These are phyloP conservation scores for Aethina tumida DNA, from an alignment of 1,140 invertebrate genomes.

Conservation along the genomic window DNA sequence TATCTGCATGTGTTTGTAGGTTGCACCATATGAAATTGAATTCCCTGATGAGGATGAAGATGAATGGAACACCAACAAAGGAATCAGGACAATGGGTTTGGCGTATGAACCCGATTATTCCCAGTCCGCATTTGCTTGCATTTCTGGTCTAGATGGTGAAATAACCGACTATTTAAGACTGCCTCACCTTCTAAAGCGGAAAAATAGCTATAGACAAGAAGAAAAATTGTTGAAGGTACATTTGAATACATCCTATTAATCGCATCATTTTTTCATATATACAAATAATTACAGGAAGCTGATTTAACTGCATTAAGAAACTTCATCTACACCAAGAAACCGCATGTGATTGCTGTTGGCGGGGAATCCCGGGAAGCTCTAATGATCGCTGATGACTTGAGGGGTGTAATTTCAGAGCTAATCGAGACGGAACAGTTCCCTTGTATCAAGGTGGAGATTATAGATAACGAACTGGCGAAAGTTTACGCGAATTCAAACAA, in stretches of 20 bases:
- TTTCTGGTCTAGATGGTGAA: conserved; percentile 82
- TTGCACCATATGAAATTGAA: conserved; percentile 74
- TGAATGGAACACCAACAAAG: conserved; percentile 80
- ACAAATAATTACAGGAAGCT: conserved; percentile 46
- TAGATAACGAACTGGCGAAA: conserved; percentile 86
- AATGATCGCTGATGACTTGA: conserved; percentile 78
- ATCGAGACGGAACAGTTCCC: conserved; percentile 83
- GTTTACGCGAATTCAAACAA: conserved; percentile 88
- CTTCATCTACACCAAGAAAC: conserved; percentile 85
- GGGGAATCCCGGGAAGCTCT: conserved; percentile 83
- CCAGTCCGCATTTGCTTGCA: conserved; percentile 80
- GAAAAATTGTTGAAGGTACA: conserved; percentile 57
- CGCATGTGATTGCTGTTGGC: conserved; percentile 85
- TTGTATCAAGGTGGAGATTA: conserved; percentile 76
- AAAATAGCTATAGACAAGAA: conserved; percentile 59
- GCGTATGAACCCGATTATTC: conserved; percentile 80
- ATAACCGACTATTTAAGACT: conserved; percentile 84
- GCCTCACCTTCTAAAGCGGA: conserved; percentile 73
- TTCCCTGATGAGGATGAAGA: conserved; percentile 82
- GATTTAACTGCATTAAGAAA: conserved; percentile 74
- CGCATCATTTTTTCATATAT: conserved; percentile 1
- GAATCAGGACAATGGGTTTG: conserved; percentile 73
- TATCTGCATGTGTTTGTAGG: conserved; percentile 26
- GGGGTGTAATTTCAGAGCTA: conserved; percentile 62
- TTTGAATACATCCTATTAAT: conserved; percentile 24